Evolutionary conservation across 2,113 vertebrate species (phyloP), one percentile per base, ranked within the genome.

Genomic region (Lipophrys pholis): DNA sequence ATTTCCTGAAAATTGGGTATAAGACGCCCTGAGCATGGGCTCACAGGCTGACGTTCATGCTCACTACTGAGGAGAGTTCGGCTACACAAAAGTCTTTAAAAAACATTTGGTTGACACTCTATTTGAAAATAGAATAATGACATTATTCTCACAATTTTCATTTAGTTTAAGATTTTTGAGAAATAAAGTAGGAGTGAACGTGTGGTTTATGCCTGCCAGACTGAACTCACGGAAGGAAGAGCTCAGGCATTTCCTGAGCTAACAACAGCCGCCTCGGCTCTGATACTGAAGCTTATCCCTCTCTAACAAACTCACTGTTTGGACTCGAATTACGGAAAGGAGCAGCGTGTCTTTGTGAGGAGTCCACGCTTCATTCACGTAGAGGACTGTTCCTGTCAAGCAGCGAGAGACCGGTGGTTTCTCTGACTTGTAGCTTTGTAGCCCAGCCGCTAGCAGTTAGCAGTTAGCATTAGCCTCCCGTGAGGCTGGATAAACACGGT

Each of bases 391-490:
- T 68, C 14, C 11, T 66, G 52, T 41, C 38, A 30, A 30, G 21
- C 21, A 30, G 21, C 21, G 21, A 30, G 21, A 30, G 21, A 30
- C 21, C 21, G 21, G 21, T 30, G 21, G 2, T 30, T 60, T 50
- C 17, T 59, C 35, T 60, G 43, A 40, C 11, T 42, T 36, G 21
- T 77, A 75, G 80, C 80, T 36, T 16, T 6, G 4, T 48, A 66
- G 81, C 83, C 70, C 62, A 71, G 1, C 16, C 1, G 62, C 42
- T 65, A 84, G 74, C 79, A 53, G 3, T 15, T 65, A 84, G 74
- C 79, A 53, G 3, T 15, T 1, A 58, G 46, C 46, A 36, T 56
- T 72, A 49, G 64, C 41, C 53, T n/a, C 39, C 46, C 21, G 21
- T 30, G 21, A 30, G 21, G 21, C 21, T 30, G 21, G 21, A 30